phyloP scores from a whole-genome alignment of 2,888 invertebrate genomes.

The Anthophora plumipes region DNA sequence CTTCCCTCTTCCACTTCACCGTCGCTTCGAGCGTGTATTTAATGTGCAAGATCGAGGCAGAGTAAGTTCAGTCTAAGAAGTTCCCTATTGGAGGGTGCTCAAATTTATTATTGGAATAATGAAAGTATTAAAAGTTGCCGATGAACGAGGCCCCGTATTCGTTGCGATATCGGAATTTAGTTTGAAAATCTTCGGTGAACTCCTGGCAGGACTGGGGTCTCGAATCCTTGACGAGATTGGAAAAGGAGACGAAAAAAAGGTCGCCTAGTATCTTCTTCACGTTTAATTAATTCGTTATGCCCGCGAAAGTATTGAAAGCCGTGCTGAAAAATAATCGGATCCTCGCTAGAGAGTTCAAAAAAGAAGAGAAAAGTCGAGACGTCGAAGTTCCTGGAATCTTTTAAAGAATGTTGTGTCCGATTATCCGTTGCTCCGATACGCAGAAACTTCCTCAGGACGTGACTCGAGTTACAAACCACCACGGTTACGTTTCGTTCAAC shows the following conservation, averaged over 20 bases:
- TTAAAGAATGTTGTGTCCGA: slow-evolving; percentile 41
- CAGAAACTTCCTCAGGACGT: slow-evolving; percentile 22
- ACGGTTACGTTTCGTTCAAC: slow-evolving; percentile 16
- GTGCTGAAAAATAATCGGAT: slow-evolving; percentile 20
- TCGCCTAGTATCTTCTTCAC: slow-evolving; percentile 29
- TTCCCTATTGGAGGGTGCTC: slow-evolving; percentile 21
- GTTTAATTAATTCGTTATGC: slow-evolving; percentile 67
- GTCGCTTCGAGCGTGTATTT: slow-evolving; percentile 12
- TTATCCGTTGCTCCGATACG: slow-evolving; percentile 38
- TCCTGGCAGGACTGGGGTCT: too few relatives aligned
- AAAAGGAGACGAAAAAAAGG: background rate
- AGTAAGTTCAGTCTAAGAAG: slow-evolving; percentile 25
- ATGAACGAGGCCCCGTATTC: slow-evolving; percentile 22
- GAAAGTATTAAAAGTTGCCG: slow-evolving; percentile 51
- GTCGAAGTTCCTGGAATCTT: slow-evolving; percentile 39
- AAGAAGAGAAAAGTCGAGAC: slow-evolving; percentile 23
- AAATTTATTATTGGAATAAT: slow-evolving; percentile 48
- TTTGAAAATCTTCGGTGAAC: slow-evolving; percentile 27
- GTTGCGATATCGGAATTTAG: slow-evolving; percentile 42
- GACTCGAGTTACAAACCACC: slow-evolving; percentile 21
- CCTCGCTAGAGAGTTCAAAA: slow-evolving; percentile 12
- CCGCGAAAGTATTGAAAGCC: slow-evolving; percentile 14
- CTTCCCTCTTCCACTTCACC: background rate
- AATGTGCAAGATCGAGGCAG: slow-evolving; percentile 14
- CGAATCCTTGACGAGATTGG: too few relatives aligned